Base-by-base conservation (phyloP, 1,140 invertebrate species). In the Hormaphis cornu region DNA sequence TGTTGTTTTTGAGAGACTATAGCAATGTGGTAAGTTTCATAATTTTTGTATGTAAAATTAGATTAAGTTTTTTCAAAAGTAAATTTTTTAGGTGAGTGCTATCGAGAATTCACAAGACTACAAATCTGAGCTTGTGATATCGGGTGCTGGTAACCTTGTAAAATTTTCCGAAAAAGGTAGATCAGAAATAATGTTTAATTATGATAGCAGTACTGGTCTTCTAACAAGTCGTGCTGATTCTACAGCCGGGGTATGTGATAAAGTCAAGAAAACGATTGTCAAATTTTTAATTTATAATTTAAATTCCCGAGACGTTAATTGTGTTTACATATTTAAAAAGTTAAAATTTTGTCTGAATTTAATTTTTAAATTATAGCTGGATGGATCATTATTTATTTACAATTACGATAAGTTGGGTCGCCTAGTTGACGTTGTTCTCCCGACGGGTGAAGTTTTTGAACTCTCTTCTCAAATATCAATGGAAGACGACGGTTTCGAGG, bases 71-170 rank as follows among this genome's bases (percentile, higher is more conserved):
- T 14, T 1, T 56, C 1, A 6, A 6, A 24, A n/a, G 1, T n/a
- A 37, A 8, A 37, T 70, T 20, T 71, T 75, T 7, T 46, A 76
- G 75, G 83, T 83, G 0, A 94, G 90, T 75, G 93, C 92, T 6
- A 95, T 97, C 74, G 90, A 96, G 80, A 94, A 93, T 75, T 91
- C 90, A 12, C 90, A 93, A 78, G 91, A 94, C 76, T 90, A 92
- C 75, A 94, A 95, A 80, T 90, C 89, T 8, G 89, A 90, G 73
- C 79, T 95, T 28, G 90, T 91, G 77, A 92, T 94, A 74, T 91
- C 89, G 59, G 90, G 88, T 48, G 87, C 93, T 72, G 90, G 90
- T 14, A 90, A 90, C 73, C 82, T 93, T 71, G 89, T 88, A 22
- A 90, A 88, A 77, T 82, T 93, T 71, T 85, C 87, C 12, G 89